Evolutionary conservation across 2,113 vertebrate genomes (phyloP), one percentile per base, ranked within the genome.

Genomic region (Oxygymnocypris stewartii): DNA sequence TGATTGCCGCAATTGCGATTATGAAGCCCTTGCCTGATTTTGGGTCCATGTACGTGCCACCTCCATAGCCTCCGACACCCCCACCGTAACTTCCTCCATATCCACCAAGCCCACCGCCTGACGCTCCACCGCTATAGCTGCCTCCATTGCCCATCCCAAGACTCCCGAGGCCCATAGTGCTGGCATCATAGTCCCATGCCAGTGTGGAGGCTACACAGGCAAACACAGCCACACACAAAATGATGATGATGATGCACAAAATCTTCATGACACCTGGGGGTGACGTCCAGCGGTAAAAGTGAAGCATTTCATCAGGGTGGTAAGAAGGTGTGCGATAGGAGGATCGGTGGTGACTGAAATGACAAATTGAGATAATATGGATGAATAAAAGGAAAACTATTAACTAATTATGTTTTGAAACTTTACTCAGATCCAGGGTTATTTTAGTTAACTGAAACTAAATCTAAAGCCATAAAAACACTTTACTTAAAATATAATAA

Each of bases 221-320:
- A 90, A 98, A 97, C 81, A 97, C 80, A 4, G 94, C 96, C 81
- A 98, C 94, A 71, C 95, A 97, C 95, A 97, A 93, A 87, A 98
- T 93, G 42, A 97, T 94, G 85, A 97, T 93, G 80, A 98, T 94
- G 91, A 98, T 93, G 1, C 92, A 92, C 69, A 98, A 69, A 47
- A 98, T 97, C 92, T 96, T 97, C 91, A 98, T 97, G 84, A 97
- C 95, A n/a, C 97, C 97, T 0, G 97, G 97, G 1, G 96, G 96
- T 0, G 97, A 98, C 0, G 91, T 95, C 96, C 97, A 98, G 84
- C 91, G 94, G 89, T 97, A 97, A 89, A 94, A 97, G 79, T 95
- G 96, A 59, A 96, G 94, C 75, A 95, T 82, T 78, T 97, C 96
- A 8, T 94, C 92, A 0, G 94, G 94, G 88, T 97, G 96, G 90